Conservation (phyloP, 2,888 invertebrate species). For the Calephelis perditalis region DNA sequence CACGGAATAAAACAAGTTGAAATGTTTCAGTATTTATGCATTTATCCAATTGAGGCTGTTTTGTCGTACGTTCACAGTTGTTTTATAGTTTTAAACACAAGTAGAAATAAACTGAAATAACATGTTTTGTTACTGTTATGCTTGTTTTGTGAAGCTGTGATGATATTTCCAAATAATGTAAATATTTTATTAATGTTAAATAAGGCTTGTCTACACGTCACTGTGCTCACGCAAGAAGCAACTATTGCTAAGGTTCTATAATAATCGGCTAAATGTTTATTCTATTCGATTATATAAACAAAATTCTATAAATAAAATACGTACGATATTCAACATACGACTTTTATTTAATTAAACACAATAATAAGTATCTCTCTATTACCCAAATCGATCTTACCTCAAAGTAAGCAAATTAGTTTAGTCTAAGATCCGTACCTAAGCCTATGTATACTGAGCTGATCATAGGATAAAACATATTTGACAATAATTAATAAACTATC, state of each 20-base stretch:
- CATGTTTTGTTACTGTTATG: constrained; percentile 73
- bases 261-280: constrained; percentile 75
- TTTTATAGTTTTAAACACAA: constrained; percentile 61
- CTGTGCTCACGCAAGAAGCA: constrained; percentile 71
- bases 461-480: too few relatives aligned
- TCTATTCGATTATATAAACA: constrained; percentile 73
- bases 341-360: constrained; percentile 37
- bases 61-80: constrained; percentile 40
- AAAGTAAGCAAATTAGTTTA: too few relatives aligned
- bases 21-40: constrained; percentile 66
- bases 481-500: too few relatives aligned
- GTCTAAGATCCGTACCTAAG: too few relatives aligned
- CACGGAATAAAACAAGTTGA: constrained; percentile 16
- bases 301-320: constrained; percentile 71
- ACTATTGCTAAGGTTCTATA: constrained; percentile 62
- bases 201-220: constrained; percentile 66
- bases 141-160: constrained; percentile 78
- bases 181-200: constrained; percentile 69
- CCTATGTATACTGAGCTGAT: too few relatives aligned
- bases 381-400: too few relatives aligned
- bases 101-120: constrained; percentile 43
- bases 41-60: constrained; percentile 64
- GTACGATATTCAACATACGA: constrained; percentile 40
- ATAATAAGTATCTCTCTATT: too few relatives aligned
- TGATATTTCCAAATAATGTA: constrained; percentile 76